These are phyloP conservation scores for Anthonomus grandis DNA, from an alignment of 1,140 invertebrate genomes.

Conservation along the genomic window DNA sequence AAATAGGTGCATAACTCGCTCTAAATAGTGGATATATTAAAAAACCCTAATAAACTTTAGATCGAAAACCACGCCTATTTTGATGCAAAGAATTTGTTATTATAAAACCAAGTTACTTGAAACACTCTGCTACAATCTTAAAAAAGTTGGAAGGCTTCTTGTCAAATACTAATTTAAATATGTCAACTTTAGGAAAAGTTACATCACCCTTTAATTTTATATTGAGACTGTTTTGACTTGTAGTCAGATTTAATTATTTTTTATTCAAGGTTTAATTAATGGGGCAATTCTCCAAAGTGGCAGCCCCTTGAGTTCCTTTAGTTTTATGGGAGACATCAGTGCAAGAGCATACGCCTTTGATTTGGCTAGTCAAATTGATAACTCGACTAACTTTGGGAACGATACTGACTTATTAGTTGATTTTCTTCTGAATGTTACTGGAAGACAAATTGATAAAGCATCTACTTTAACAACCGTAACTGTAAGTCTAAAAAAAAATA, in stretches of 20 bases:
- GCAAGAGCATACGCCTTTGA: conserved; percentile 19
- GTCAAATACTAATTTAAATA: too few relatives aligned
- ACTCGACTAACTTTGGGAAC: conserved; percentile 10
- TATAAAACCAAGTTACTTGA: too few relatives aligned
- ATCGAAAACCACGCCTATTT: not conserved
- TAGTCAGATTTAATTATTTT: not conserved
- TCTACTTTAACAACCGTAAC: conserved; percentile 21
- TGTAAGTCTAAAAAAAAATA: conserved; percentile 11
- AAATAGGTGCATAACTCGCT: too few relatives aligned
- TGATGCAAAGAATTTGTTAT: not conserved
- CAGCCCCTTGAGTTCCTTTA: conserved; percentile 56
- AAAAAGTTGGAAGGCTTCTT: too few relatives aligned
- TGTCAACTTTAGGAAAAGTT: too few relatives aligned
- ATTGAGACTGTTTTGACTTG: too few relatives aligned
- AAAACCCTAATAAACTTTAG: not conserved
- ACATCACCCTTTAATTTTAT: too few relatives aligned
- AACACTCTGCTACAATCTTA: too few relatives aligned
- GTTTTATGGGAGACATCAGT: conserved; percentile 21
- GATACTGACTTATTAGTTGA: conserved; percentile 5
- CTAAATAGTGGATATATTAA: too few relatives aligned
- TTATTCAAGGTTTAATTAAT: conserved; percentile 57
- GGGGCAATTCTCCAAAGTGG: conserved; percentile 73
- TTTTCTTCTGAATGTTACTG: conserved; percentile 15
- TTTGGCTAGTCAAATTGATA: conserved; percentile 15
- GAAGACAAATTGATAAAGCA: conserved; percentile 14